Conservation (phyloP, 2,888 invertebrate genomes). For the Drosophila fungiperda region DNA sequence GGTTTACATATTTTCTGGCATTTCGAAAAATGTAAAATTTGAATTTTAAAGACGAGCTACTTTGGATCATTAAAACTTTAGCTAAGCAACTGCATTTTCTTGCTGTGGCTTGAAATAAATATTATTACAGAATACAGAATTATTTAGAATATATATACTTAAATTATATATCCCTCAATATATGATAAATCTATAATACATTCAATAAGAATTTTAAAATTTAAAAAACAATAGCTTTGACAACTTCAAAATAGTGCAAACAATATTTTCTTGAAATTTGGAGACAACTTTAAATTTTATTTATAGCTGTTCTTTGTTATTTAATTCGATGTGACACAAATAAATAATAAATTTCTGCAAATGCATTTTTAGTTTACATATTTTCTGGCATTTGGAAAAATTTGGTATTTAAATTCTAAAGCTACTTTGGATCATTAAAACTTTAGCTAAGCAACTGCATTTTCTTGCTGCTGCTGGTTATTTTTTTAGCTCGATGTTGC, state of each 20-base stretch:
- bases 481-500: constrained; percentile 2
- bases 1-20: neutral
- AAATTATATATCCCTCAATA: neutral
- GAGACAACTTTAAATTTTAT: neutral
- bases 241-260: neutral
- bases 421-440: constrained; percentile 64
- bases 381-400: constrained; percentile 16
- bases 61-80: constrained; percentile 2
- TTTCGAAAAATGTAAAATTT: constrained; percentile 16
- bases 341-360: neutral
- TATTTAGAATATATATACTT: neutral
- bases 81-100: constrained; percentile 44
- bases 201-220: neutral
- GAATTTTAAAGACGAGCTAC: constrained; percentile 15
- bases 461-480: constrained; percentile 24
- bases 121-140: too few relatives aligned
- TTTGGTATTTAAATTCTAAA: constrained; percentile 25
- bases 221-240: neutral
- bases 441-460: constrained; percentile 67
- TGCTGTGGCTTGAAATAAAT: too few relatives aligned
- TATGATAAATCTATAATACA: neutral
- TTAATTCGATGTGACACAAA: neutral
- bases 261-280: neutral
- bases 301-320: fast-evolving
- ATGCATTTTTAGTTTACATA: constrained; percentile 1